Evolutionary conservation across 2,797 vertebrate species (phyloP), one percentile per base, ranked within the genome.

Genomic region (Pseudochirops cupreus): DNA sequence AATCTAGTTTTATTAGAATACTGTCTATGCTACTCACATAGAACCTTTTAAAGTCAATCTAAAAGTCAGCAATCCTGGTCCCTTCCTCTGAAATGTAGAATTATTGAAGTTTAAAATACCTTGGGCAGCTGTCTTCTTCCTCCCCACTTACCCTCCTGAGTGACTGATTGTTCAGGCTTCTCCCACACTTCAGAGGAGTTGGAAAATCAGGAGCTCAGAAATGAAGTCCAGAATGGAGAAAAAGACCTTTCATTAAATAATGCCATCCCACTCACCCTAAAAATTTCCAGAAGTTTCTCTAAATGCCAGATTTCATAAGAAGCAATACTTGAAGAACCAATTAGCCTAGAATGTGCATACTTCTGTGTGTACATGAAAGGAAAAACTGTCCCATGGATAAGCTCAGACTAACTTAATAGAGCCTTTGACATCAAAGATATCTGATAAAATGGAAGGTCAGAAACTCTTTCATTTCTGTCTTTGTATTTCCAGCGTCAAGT

Each of bases 201-300:
- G 91, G 74, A 96, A 97, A 97, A n/a, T 93, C 95, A 95, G 33
- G 26, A 96, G 94, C 91, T 97, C 96, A 97, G 97, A 97, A 98
- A 97, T 59, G 96, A 98, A 98, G 59, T 95, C 96, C 91, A 92
- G 55, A 89, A 95, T 0, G 5, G 93, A 96, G 54, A 93, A 97
- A 97, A 67, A 62, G 94, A 97, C 95, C 93, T 94, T 0, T 96
- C 97, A 97, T 97, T 92, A 18, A 93, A 93, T 94, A 57, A 93
- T 59, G 33, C 26, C 28, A 28, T 92, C 59, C 93, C 21, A 94
- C n/a, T 28, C 7, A 50, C 26, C 14, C 16, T 92, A 95, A 18
- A 31, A 56, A 91, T 93, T 93, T 95, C 82, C 91, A 57, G 91
- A 12, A 95, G 33, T 50, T n/a, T 54, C 87, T 90, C 55, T 96